Conservation (phyloP, 2,113 vertebrate species). For the Tetrax tetrax region DNA sequence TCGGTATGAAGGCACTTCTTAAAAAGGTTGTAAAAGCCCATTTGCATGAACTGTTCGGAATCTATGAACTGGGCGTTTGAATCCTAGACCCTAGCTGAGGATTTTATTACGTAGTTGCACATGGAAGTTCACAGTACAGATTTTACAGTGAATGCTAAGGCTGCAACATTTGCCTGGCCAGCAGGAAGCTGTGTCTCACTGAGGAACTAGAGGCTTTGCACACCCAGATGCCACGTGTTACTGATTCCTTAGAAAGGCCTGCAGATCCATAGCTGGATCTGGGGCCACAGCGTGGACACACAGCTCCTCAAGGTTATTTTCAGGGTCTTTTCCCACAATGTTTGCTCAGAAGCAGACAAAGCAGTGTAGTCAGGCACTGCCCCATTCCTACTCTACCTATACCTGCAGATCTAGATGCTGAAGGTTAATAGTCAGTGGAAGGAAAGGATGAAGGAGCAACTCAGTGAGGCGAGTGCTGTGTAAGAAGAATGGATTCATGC, state of each 20-base stretch:
- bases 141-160: not conserved
- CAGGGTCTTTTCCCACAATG: fast-evolving
- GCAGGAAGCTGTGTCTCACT: not conserved
- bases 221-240: not conserved
- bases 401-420: not conserved
- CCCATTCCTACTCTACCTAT: not conserved
- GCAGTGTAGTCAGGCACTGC: not conserved
- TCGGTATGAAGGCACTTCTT: conserved; percentile 50
- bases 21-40: not conserved
- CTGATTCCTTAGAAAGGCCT: not conserved
- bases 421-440: not conserved
- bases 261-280: not conserved
- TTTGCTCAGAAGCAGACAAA: not conserved
- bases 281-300: not conserved
- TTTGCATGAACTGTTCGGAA: not conserved
- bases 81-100: not conserved
- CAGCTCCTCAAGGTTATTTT: not conserved
- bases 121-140: conserved; percentile 36
- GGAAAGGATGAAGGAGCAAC: not conserved
- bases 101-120: not conserved
- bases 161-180: not conserved
- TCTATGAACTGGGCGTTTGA: not conserved
- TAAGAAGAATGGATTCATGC: not conserved
- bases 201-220: not conserved
- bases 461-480: not conserved